Conservation (phyloP, 1,140 invertebrate species). For the Pomacea maculata region DNA sequence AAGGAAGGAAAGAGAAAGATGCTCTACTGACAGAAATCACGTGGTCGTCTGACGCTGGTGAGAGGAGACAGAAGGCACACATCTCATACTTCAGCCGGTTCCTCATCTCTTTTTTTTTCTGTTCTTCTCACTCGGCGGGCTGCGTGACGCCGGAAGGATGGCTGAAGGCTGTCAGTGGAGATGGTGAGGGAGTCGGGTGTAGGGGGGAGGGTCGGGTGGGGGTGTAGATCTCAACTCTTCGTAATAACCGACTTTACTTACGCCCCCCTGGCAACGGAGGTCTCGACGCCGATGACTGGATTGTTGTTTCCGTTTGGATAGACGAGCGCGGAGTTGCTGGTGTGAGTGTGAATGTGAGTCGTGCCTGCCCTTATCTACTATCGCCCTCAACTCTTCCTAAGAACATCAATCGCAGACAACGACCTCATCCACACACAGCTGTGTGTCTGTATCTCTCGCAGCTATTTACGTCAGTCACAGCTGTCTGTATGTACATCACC, state of each 20-base stretch:
- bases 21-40: not conserved
- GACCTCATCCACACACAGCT: too few relatives aligned
- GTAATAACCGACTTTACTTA: conserved; percentile 20
- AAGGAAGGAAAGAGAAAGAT: not conserved
- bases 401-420: not conserved
- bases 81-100: too few relatives aligned
- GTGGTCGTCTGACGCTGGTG: not conserved
- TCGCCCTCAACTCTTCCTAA: not conserved
- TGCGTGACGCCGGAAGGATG: too few relatives aligned
- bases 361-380: conserved; percentile 64
- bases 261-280: conserved; percentile 77
- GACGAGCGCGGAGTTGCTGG: conserved; percentile 45
- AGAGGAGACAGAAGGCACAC: not conserved
- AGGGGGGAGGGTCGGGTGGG: not conserved
- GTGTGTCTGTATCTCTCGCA: too few relatives aligned
- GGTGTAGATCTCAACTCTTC: conserved; percentile 17
- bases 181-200: not conserved
- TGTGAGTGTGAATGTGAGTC: conserved; percentile 74
- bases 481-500: too few relatives aligned
- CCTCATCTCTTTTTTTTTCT: too few relatives aligned
- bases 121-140: too few relatives aligned
- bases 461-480: too few relatives aligned
- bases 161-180: not conserved
- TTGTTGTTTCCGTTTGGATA: conserved; percentile 72
- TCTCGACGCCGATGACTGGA: conserved; percentile 77